Evolutionary conservation across 2,797 vertebrate species (phyloP), one percentile per base, ranked within the genome.

Genomic region (Vespertilio murinus): DNA sequence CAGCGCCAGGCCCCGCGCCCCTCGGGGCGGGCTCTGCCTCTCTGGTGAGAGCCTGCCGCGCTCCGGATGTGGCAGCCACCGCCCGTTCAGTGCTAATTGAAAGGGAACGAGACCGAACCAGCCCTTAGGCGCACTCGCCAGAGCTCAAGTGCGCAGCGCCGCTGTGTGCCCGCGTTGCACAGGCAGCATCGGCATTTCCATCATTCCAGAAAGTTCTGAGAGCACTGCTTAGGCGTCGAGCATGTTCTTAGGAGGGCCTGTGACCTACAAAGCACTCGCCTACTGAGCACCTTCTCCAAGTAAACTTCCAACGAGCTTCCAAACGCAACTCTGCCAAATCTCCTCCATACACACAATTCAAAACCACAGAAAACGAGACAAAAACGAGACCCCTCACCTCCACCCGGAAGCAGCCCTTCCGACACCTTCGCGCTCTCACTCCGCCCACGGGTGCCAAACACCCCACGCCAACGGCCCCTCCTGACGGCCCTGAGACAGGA

Each of bases 171-270:
- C 20, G 2, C 3, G 84, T 0, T 78, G 81, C 56, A 42, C 65
- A 73, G 47, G 3, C 30, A 78, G 25, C n/a, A 77, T 2, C 35
- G 16, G 14, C 8, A 30, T 92, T 74, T 54, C 79, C 73, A 52
- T 49, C n/a, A 67, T 45, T 81, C 71, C 18, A 74, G 70, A 82
- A 92, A 78, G 56, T 78, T 67, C 74, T 64, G 75, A 52, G 2
- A 38, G 64, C 2, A 35, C 18, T 7, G 52, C 28, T 67, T 12
- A 16, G 13, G 18, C 70, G 93, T 79, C 23, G 54, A 71, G 59
- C 13, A 22, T 8, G 9, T 8, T 18, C 30, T 79, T 14, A n/a
- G 49, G 81, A 82, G 23, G 40, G 54, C 40, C 49, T 70, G 38
- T 83, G 42, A 74, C 40, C 20, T 71, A 8, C 14, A 88, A 93